Base-by-base conservation (phyloP, 2,113 vertebrate species). In the Jaculus jaculus region DNA sequence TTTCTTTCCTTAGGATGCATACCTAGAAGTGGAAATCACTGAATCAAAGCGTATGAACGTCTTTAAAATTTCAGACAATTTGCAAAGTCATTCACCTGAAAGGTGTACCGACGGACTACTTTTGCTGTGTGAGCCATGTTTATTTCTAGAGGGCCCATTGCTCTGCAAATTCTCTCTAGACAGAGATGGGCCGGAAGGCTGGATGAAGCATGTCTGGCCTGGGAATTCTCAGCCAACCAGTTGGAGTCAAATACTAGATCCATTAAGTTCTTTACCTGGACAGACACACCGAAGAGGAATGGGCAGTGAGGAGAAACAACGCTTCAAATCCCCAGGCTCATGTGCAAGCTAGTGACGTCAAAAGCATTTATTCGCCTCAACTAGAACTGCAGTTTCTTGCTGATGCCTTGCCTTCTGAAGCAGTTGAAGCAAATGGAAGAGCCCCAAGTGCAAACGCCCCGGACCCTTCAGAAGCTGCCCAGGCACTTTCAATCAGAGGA, bases 201-300 rank as follows among this genome's bases (percentile, higher is more conserved):
- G 42, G 5, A 47, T 47, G n/a, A 73, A 87, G 68, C 63, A 51
- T 28, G 32, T 28, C 65, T 51, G 82, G 20, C 74, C 74, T 18
- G 26, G 66, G 83, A 96, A 95, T 80, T 58, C 82, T 93, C 42
- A 58, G 58, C 87, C 81, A 71, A 95, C 83, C 68, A 87, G 60
- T 16, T 21, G 63, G 79, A 95, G 54, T 58, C 42, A 47, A 86
- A 54, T 37, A 73, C 68, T 78, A 58, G 71, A 92, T 89, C 80
- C 83, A 92, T 61, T 60, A 83, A 77, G 61, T 61, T 68, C 84
- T 84, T 91, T 74, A 85, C 65, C 51, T 20, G 58, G 32, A 88
- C n/a, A 86, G 82, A 88, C 51, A 3, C 74, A 66, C 30, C 60
- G 86, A 84, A 51, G 63, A 72, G 71, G 54, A 58, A 51, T 73